Base-by-base conservation (phyloP, 2,113 vertebrate species). In the Ailuropoda melanoleuca region DNA sequence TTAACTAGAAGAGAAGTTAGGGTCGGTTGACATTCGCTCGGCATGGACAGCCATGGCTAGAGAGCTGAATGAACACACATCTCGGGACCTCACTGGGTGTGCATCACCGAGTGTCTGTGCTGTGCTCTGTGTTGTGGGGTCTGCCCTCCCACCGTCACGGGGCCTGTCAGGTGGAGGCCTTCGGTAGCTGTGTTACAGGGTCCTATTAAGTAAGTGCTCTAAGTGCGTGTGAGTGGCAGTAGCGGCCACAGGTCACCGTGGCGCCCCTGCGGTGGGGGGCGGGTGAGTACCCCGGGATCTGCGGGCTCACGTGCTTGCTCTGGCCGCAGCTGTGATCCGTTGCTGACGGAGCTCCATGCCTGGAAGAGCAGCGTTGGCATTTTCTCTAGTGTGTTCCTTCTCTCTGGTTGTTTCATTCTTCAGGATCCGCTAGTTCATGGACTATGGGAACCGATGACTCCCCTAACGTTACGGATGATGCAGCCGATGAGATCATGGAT, bases 401-500 rank as follows among this genome's bases (percentile, higher is more conserved):
- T 74, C 37, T 64, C 80, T 83, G 95, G 24, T 31, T 31, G 74
- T 92, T 64, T 95, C 19, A 55, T 87, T 48, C 83, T 97, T 39
- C 97, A 99, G 99, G 99, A 48, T 99, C 99, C n/a, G 91, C 99
- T 0, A 96, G 99, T 80, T 99, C 99, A 0, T 99, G 99, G 99
- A 99, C 99, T 0, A 90, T 99, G 92, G 98, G 98, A 88, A 99
- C 96, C 0, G 99, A 99, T 0, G 99, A 99, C 92, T 99, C 99
- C 0, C 98, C 99, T 0, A 99, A 98, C 2, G 99, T 99, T 93
- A 99, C 99, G 0, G 99, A 99, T 6, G 99, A 99, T 0, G 99
- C 99, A 0, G 99, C 99, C 0, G 99, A 99, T 95, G 99, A 99
- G 98, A 99, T 99, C 98, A 99, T 99, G 99, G 99, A 99, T 98